These are phyloP conservation scores for Pteruthius melanotis DNA, from an alignment of 2,113 vertebrate species.

Conservation along the genomic window DNA sequence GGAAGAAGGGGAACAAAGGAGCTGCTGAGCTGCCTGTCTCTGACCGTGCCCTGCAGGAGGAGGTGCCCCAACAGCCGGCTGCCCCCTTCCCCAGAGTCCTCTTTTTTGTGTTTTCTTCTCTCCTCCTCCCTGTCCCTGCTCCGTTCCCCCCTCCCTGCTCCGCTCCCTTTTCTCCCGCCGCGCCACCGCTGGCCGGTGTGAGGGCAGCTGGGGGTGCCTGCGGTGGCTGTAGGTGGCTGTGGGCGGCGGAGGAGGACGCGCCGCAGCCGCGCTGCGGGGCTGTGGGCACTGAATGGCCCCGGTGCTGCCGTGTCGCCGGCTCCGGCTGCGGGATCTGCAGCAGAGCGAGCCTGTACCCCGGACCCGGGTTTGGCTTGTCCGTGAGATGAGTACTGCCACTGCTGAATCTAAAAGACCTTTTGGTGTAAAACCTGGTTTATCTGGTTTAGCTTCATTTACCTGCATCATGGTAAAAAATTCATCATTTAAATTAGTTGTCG, in stretches of 20 bases:
- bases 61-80: background rate
- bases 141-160: too few species aligned
- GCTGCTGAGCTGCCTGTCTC: background rate
- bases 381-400: background rate
- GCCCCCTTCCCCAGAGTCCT: background rate
- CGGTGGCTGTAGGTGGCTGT: background rate
- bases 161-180: background rate
- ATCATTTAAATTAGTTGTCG: background rate
- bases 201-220: background rate
- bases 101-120: background rate
- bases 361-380: background rate
- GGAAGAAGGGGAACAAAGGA: slow-evolving; percentile 22
- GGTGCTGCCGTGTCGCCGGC: rapidly evolving
- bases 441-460: background rate
- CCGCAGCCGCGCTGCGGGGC: background rate
- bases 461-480: background rate
- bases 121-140: too few species aligned
- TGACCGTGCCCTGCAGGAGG: background rate
- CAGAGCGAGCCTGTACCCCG: background rate
- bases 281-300: background rate
- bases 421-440: background rate
- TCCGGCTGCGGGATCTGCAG: background rate
- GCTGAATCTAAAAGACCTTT: background rate
- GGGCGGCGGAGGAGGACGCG: background rate
- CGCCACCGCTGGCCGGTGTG: background rate